A percentile compares a stretch with the other conserved stretches of the same genome.
Conservation (phyloP, 2,797 vertebrate species). For the Cryptoprocta ferox region DNA sequence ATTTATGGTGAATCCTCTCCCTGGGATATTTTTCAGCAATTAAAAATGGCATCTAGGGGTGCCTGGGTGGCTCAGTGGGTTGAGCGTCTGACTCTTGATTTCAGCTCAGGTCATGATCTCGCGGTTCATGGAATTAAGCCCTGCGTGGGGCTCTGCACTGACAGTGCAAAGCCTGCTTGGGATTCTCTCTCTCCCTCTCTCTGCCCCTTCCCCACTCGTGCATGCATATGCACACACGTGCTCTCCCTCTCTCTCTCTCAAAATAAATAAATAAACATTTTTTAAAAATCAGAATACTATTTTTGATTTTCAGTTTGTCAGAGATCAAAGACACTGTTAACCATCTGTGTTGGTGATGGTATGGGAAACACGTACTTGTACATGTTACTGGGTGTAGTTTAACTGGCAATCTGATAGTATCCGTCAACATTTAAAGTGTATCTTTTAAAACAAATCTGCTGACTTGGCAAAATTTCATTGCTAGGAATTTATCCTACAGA, state of each 20-base stretch:
- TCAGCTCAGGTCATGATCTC: too few relatives aligned
- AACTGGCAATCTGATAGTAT: background rate
- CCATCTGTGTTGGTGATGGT: background rate
- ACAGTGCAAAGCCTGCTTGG: too few relatives aligned
- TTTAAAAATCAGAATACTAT: background rate
- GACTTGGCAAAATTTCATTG: background rate
- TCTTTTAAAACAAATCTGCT: slow-evolving; percentile 8
- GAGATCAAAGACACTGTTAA: background rate
- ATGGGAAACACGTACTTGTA: background rate
- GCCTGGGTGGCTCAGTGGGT: too few relatives aligned
- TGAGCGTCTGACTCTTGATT: too few relatives aligned
- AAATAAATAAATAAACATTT: too few relatives aligned
- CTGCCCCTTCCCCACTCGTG: too few relatives aligned
- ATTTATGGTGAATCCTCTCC: background rate
- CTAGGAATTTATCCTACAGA: background rate
- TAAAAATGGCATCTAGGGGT: background rate
- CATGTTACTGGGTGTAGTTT: background rate
- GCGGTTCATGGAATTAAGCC: too few relatives aligned
- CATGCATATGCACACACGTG: too few relatives aligned
- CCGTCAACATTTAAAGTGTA: slow-evolving; percentile 17
- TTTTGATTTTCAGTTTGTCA: slow-evolving; percentile 36
- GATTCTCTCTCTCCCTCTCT: too few relatives aligned
- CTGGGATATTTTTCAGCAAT: background rate
- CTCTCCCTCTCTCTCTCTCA: too few relatives aligned
- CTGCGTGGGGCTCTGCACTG: too few relatives aligned